A percentile compares a stretch with the other conserved stretches of the same genome.
These are phyloP conservation scores for Lasioglossum zephyrum DNA, from an alignment of 2,888 invertebrate genomes.

Conservation along the genomic window DNA sequence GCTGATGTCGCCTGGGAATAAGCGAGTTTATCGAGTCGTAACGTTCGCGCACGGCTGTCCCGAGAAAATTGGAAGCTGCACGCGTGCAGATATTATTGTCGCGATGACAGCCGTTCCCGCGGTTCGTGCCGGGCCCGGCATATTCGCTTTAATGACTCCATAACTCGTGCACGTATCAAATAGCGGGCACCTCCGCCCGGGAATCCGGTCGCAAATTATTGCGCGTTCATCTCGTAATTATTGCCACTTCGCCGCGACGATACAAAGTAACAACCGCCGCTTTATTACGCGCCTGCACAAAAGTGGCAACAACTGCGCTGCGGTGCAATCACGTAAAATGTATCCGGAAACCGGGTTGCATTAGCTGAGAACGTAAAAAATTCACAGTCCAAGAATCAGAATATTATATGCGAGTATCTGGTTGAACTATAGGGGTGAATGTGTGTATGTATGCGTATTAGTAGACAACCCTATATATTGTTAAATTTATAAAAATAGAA, in stretches of 20 bases:
- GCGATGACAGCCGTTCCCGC: constrained; percentile 43
- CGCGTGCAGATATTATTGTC: constrained; percentile 44
- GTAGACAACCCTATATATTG: no score
- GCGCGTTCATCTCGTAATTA: constrained; percentile 7
- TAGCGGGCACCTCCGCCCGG: background rate
- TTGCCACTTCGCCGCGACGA: background rate
- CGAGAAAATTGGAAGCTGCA: constrained; percentile 55
- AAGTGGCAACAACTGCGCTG: background rate
- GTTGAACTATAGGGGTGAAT: no score
- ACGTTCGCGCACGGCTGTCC: constrained; percentile 13
- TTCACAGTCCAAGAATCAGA: no score
- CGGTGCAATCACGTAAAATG: background rate
- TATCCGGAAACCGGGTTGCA: background rate
- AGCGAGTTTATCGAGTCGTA: constrained; percentile 61
- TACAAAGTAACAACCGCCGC: background rate
- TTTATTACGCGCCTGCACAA: background rate
- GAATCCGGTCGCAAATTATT: background rate
- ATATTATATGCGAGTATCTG: no score
- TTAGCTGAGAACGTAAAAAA: background rate
- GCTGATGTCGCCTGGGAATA: constrained; percentile 35
- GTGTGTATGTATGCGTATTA: no score
- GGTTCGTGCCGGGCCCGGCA: constrained; percentile 4
- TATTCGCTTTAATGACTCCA: constrained; percentile 33
- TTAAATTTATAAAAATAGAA: no score
- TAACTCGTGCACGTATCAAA: constrained; percentile 20